Evolutionary conservation across 2,888 invertebrate genomes (phyloP).

Genomic region (Drosophila maculinotata): DNA sequence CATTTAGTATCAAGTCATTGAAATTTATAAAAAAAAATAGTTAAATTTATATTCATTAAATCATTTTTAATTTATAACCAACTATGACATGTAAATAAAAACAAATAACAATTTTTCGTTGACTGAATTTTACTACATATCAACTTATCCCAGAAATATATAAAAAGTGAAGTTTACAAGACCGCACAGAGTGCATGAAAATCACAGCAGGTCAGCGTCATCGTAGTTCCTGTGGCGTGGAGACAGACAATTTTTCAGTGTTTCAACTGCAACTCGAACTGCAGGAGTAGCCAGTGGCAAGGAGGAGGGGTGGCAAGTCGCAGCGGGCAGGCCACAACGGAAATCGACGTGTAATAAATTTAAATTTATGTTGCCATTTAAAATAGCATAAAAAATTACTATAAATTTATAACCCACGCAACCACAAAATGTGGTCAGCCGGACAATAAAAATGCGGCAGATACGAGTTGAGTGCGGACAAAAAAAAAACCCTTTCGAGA

Average conservation of each 20-base stretch:
- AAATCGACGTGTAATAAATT: conserved; percentile 76
- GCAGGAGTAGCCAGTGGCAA: neutral
- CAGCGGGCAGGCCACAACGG: conserved; percentile 44
- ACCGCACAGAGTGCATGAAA: conserved; percentile 35
- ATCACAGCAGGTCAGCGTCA: conserved; percentile 29
- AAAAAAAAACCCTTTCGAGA: conserved; percentile 13
- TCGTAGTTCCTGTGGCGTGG: conserved; percentile 14
- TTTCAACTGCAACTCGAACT: conserved; percentile 8
- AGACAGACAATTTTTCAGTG: conserved; percentile 15
- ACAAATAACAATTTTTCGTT: no score
- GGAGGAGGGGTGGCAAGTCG: conserved; percentile 10
- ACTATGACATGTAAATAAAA: no score
- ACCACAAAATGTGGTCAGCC: conserved; percentile 71
- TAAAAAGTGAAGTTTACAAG: conserved; percentile 10
- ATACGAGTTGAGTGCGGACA: conserved; percentile 28
- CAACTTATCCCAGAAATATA: conserved; percentile 2
- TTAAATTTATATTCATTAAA: no score
- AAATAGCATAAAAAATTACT: conserved; percentile 69
- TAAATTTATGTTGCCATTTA: conserved; percentile 76
- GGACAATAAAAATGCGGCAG: conserved; percentile 64
- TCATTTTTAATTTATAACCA: no score
- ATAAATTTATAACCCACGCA: conserved; percentile 71
- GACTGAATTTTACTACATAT: conserved; percentile 3
- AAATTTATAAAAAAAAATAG: no score
- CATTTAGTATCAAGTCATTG: no score